Evolutionary conservation across 2,113 vertebrate genomes (phyloP).

Genomic region (pig (Sus scrofa)): DNA sequence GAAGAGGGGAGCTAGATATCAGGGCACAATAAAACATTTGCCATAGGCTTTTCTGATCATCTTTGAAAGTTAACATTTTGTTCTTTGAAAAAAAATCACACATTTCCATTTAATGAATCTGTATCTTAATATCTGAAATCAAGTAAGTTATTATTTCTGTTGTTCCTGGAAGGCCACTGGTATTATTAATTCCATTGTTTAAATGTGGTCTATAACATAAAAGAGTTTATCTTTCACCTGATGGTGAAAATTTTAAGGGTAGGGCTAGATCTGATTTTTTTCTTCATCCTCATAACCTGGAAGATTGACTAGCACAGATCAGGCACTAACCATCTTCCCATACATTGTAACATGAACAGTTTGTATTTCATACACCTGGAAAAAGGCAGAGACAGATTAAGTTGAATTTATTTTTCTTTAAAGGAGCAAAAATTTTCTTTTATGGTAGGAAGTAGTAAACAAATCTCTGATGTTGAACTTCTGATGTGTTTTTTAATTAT

Average conservation of each 20-base stretch:
- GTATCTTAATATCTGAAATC: conserved; percentile 20
- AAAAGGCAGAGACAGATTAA: neutral
- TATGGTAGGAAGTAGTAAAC: neutral
- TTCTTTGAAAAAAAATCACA: neutral
- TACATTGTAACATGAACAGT: neutral
- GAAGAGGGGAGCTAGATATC: neutral
- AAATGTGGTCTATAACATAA: neutral
- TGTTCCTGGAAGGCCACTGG: neutral
- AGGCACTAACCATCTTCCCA: neutral
- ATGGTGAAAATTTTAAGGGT: neutral
- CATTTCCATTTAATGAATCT: neutral
- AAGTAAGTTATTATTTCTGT: neutral
- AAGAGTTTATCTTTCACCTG: neutral
- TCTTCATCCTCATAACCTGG: neutral
- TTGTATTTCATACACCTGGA: neutral
- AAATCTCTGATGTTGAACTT: neutral
- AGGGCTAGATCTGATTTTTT: neutral
- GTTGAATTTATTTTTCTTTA: neutral
- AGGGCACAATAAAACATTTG: neutral
- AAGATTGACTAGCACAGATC: neutral
- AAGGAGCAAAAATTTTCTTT: neutral
- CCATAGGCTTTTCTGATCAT: neutral
- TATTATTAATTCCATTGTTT: neutral
- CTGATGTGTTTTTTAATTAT: neutral
- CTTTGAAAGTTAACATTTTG: neutral